These are phyloP conservation scores for Steinernema khuongi DNA, from an alignment of 1,140 invertebrate species.

Conservation along the genomic window DNA sequence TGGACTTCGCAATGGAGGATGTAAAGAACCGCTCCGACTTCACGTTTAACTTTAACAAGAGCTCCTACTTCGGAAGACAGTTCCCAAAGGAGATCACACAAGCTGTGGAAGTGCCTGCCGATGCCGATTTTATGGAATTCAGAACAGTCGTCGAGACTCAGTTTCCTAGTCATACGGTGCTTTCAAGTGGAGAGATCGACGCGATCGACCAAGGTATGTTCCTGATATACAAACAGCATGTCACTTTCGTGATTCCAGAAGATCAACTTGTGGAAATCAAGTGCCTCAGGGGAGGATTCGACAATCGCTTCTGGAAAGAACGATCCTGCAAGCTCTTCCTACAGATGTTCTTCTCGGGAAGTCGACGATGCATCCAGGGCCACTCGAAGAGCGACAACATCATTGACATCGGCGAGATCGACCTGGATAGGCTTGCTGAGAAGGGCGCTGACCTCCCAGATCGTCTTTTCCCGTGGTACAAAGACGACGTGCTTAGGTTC, in stretches of 20 bases:
- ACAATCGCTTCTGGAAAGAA: background rate
- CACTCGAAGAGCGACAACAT: background rate
- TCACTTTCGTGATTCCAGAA: background rate
- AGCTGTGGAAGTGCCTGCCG: background rate
- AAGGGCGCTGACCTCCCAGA: background rate
- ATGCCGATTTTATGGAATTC: background rate
- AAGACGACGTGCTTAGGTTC: background rate
- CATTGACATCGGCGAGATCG: background rate
- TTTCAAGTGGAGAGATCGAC: background rate
- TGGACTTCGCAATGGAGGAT: background rate
- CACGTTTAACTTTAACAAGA: background rate
- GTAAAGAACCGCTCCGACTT: background rate
- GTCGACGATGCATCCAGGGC: background rate
- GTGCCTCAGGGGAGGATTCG: background rate
- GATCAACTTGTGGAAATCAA: background rate
- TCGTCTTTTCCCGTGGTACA: background rate
- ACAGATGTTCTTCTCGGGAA: conserved; percentile 7
- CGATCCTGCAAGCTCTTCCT: conserved; percentile 9
- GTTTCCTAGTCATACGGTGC: background rate
- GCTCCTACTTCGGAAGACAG: background rate
- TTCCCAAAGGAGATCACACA: background rate
- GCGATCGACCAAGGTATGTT: background rate
- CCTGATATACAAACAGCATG: background rate
- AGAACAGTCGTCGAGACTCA: background rate
- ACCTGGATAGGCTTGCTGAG: background rate